Evolutionary conservation across 2,797 vertebrate genomes (phyloP), one percentile per base, ranked within the genome.

Genomic region (Macropodus opercularis): DNA sequence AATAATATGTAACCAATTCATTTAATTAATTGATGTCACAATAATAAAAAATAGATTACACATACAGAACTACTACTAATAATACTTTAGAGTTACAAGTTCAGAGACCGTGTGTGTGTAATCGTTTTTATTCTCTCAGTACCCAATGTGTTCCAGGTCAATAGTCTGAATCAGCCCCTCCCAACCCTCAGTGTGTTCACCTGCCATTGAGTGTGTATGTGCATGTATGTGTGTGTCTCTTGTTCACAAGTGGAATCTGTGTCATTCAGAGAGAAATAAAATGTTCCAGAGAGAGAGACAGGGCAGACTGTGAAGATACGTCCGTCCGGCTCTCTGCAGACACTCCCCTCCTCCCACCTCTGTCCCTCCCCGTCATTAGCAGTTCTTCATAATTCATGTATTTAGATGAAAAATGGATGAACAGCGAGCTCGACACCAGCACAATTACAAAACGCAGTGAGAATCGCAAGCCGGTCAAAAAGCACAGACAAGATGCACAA

Each of bases 371-470:
- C 15, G 9, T 79, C 71, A 71, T 85, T 89, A 81, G 68, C 55
- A 12, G 44, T 18, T 56, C 67, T 87, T 87, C 77, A 86, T 86
- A 80, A 90, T 85, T 90, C 80, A 89, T 82, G 64, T 52, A 53
- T 77, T 74, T 60, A 17, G 54, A 84, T 87, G 76, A 81, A 86
- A 83, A 76, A 90, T 84, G 56, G 63, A 85, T 83, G 79, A 85
- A 57, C 47, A 35, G 64, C 2, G 59, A 71, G 57, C 35, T n/a
- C 67, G 85, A 85, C 80, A 85, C 72, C 67, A 41, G n/a, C n/a
- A n/a, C n/a, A n/a, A n/a, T n/a, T n/a, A n/a, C n/a, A n/a, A n/a
- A n/a, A n/a, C n/a, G n/a, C n/a, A n/a, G n/a, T n/a, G n/a, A n/a
- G n/a, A n/a, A n/a, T n/a, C n/a, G n/a, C n/a, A n/a, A n/a, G n/a